These are phyloP conservation scores for Clistopyga incitator DNA, from an alignment of 2,888 invertebrate genomes.

Conservation along the genomic window DNA sequence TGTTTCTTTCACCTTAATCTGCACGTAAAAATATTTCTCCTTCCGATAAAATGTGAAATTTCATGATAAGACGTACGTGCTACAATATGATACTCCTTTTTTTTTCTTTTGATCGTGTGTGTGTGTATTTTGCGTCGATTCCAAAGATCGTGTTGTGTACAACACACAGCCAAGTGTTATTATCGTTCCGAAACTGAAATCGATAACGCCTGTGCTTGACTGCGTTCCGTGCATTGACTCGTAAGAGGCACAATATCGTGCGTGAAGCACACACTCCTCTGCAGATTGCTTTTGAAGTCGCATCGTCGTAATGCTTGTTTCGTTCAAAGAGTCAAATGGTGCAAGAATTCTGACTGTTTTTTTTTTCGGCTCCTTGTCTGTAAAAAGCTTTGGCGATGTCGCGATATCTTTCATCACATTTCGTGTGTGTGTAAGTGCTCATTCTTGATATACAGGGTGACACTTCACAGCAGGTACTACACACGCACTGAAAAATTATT, in stretches of 20 bases:
- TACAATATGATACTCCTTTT: background rate
- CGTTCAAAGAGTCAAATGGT: slow-evolving; percentile 20
- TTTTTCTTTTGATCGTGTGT: background rate
- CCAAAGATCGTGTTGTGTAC: slow-evolving; percentile 41
- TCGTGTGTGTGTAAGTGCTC: background rate
- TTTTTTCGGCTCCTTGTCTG: slow-evolving; percentile 13
- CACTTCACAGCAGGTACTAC: background rate
- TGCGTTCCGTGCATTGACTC: slow-evolving; percentile 35
- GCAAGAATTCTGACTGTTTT: background rate
- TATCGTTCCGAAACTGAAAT: slow-evolving; percentile 22
- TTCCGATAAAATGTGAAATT: background rate
- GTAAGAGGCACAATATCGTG: slow-evolving; percentile 14
- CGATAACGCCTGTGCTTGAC: slow-evolving; percentile 48
- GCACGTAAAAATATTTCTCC: background rate
- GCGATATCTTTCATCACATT: slow-evolving; percentile 2
- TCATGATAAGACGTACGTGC: background rate
- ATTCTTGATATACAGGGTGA: background rate
- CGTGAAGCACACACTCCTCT: background rate
- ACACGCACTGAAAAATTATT: background rate
- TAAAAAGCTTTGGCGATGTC: slow-evolving; percentile 3
- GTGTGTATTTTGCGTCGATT: slow-evolving; percentile 2
- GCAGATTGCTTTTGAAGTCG: slow-evolving; percentile 31
- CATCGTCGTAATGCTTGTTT: slow-evolving; percentile 15
- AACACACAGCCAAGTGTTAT: slow-evolving; percentile 3
- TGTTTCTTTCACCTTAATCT: too few relatives aligned